phyloP scores from a whole-genome alignment of 2,113 vertebrate species.

The Syngnathus typhle region DNA sequence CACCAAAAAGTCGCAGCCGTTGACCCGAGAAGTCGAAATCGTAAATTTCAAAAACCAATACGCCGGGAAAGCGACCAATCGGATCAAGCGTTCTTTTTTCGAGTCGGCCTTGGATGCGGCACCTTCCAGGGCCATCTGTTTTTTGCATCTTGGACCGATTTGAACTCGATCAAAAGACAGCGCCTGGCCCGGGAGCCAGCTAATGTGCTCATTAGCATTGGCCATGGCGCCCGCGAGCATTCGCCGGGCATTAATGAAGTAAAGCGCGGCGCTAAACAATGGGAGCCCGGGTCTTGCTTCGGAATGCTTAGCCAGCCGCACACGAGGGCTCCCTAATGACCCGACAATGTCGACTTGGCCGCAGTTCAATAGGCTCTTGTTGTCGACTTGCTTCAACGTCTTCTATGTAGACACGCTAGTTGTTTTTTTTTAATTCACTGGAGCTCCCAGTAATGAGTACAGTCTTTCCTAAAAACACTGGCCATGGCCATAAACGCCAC shows the following conservation, averaged over 20 bases:
- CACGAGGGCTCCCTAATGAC: background rate
- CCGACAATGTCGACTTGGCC: background rate
- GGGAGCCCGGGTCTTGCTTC: background rate
- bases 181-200: background rate
- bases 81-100: background rate
- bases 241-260: constrained; percentile 4
- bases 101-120: background rate
- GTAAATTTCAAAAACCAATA: background rate
- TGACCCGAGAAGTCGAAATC: background rate
- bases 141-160: constrained; percentile 2
- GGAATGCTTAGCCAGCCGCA: background rate
- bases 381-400: background rate
- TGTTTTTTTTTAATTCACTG: too few relatives aligned
- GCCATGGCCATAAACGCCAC: too few relatives aligned
- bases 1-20: background rate
- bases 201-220: constrained; percentile 7
- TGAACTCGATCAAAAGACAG: background rate
- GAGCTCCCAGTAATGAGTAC: too few relatives aligned
- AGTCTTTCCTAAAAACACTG: too few relatives aligned
- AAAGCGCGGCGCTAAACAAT: background rate
- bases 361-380: background rate
- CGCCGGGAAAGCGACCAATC: background rate
- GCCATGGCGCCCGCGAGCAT: background rate
- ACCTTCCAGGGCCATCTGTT: background rate
- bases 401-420: background rate